Evolutionary conservation across 2,113 vertebrate species (phyloP).

Genomic region (Setophaga kirtlandii): DNA sequence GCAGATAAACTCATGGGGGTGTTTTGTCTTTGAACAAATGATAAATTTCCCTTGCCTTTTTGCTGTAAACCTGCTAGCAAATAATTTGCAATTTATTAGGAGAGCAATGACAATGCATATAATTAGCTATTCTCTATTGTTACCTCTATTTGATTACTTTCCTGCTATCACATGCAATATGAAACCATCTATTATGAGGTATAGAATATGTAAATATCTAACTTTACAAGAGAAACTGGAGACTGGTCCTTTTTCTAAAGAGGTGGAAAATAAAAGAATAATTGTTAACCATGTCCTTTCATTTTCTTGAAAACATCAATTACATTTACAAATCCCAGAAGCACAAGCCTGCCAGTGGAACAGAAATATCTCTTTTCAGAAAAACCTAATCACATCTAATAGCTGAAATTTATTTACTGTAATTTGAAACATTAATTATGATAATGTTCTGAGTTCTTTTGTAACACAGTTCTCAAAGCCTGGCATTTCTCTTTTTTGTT

Average conservation of each 20-base stretch:
- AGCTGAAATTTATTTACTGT: constrained; percentile 67
- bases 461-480: neutral
- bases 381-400: constrained; percentile 67
- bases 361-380: constrained; percentile 73
- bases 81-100: constrained; percentile 46
- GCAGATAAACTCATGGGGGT: neutral
- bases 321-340: constrained; percentile 68
- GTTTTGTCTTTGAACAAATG: neutral
- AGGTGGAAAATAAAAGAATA: constrained; percentile 70
- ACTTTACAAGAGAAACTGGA: constrained; percentile 57
- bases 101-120: constrained; percentile 15
- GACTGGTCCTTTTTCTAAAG: constrained; percentile 56
- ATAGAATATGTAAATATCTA: constrained; percentile 68
- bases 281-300: constrained; percentile 73
- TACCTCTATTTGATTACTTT: constrained; percentile 52
- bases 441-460: constrained; percentile 60
- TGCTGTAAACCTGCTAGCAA: constrained; percentile 6
- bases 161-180: constrained; percentile 49
- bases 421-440: constrained; percentile 72
- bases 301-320: constrained; percentile 73
- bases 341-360: constrained; percentile 52
- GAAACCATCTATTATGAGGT: constrained; percentile 69
- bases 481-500: constrained; percentile 16
- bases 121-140: constrained; percentile 64
- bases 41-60: constrained; percentile 4